These are phyloP conservation scores for Hirudinaria manillensis DNA, from an alignment of 2,888 invertebrate species.

Conservation along the genomic window DNA sequence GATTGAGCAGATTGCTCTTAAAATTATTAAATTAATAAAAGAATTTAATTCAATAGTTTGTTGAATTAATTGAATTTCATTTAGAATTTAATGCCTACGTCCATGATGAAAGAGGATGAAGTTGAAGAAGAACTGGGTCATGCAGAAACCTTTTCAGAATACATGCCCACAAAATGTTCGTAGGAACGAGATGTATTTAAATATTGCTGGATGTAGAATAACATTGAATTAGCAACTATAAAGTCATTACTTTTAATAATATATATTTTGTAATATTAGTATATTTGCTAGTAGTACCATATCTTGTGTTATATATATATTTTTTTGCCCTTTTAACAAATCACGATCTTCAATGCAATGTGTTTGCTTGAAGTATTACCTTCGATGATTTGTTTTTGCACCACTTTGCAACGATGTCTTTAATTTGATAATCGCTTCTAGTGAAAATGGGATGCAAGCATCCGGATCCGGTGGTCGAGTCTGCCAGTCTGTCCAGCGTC, in stretches of 20 bases:
- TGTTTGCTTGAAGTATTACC: not conserved
- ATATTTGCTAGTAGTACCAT: no score
- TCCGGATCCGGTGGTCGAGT: slow-evolving; percentile 98
- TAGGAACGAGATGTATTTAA: not conserved
- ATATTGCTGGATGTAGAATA: no score
- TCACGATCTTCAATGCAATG: not conserved
- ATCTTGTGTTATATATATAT: no score
- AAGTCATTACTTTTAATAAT: no score
- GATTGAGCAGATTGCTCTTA: no score
- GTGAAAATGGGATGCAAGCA: slow-evolving; percentile 58
- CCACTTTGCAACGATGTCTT: not conserved
- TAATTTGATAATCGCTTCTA: slow-evolving; percentile 6
- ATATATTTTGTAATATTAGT: no score
- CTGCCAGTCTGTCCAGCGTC: slow-evolving; percentile 90
- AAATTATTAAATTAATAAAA: no score
- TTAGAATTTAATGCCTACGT: no score
- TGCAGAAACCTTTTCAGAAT: slow-evolving; percentile 95
- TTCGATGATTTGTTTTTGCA: not conserved
- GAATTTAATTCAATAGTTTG: no score
- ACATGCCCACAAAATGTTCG: slow-evolving; percentile 89
- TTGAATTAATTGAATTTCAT: no score
- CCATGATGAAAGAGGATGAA: slow-evolving; percentile 60
- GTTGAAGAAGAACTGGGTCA: slow-evolving; percentile 95
- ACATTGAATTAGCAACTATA: no score
- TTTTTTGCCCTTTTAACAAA: not conserved